A percentile compares a stretch with the other conserved stretches of the same genome.
Conservation (phyloP, 2,797 vertebrate genomes). For the Melanogrammus aeglefinus region DNA sequence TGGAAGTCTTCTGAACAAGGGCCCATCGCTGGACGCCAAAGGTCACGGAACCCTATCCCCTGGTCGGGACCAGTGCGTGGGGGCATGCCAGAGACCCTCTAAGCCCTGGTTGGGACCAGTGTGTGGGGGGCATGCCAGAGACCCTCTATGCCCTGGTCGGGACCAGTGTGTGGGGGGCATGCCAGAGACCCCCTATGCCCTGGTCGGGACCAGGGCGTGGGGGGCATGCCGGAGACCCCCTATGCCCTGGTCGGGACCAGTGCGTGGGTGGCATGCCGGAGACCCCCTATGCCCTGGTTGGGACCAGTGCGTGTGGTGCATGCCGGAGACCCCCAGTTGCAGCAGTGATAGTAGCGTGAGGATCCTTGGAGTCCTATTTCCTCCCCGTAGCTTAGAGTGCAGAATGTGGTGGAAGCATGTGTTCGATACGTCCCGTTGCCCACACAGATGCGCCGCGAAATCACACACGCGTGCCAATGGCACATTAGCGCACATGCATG, state of each 20-base stretch:
- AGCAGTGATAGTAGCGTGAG: constrained; percentile 14
- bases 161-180: too few species aligned
- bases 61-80: too few species aligned
- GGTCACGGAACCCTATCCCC: too few species aligned
- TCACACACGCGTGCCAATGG: constrained; percentile 19
- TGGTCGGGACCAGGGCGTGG: too few species aligned
- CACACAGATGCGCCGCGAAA: constrained; percentile 36
- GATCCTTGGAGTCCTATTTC: not conserved
- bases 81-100: not conserved
- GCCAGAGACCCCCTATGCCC: not conserved
- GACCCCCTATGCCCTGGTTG: not conserved
- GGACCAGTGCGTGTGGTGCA: not conserved
- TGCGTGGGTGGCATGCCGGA: too few species aligned
- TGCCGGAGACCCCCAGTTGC: not conserved
- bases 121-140: not conserved
- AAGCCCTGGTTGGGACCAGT: not conserved
- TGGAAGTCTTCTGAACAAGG: not conserved
- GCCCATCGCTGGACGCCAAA: too few species aligned
- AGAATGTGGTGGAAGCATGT: constrained; percentile 36
- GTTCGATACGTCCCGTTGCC: constrained; percentile 38
- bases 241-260: too few species aligned
- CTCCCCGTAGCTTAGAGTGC: constrained; percentile 16
- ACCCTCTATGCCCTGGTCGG: too few species aligned
- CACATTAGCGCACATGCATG: constrained; percentile 29
- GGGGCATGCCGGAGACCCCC: not conserved